Base-by-base conservation (phyloP, 2,888 invertebrate species). In the Kuschelorhynchus macadamiae region DNA sequence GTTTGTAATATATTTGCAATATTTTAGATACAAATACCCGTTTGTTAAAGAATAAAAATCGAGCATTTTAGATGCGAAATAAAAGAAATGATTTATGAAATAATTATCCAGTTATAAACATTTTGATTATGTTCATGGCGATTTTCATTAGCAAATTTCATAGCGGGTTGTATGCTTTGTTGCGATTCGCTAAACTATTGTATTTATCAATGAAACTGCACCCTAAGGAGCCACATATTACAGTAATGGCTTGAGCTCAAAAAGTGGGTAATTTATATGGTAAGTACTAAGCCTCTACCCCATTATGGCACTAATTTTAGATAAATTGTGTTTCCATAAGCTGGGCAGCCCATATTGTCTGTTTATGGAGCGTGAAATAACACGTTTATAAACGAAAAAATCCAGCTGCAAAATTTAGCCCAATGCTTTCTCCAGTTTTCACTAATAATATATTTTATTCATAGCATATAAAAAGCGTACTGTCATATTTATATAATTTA, bases 131-230 rank as follows among this genome's bases (percentile, higher is more conserved):
- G 42, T 53, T 11, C 44, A 47, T 41, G 12, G 56, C 46, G 55
- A 63, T 63, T 56, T 67, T 52, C 55, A 67, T 52, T 70, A 70
- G 41, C 65, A 63, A 70, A 55, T 49, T 63, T 47, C 49, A n/a
- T 25, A 5, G 36, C 33, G 63, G 30, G 11, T 39, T 55, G 55
- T 55, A 47, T 21, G 50, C 47, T 55, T 46, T 32, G 39, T 47
- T 17, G 36, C 21, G 44, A 30, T 55, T 63, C 25, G 63, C 47
- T 63, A 25, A 36, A 46, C 30, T 63, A 55, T 41, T 44, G 21
- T 53, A 62, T 62, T 62, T 53, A 62, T 52, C 53, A 52, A 33
- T 62, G 17, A 18, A 63, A 63, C 21, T 11, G 41, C 55, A 55
- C 63, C 47, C 63, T 9, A 21, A 53, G 47, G 63, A 30, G 21